Evolutionary conservation across 1,140 invertebrate genomes (phyloP).

Genomic region (Leptinotarsa undecemlineata): DNA sequence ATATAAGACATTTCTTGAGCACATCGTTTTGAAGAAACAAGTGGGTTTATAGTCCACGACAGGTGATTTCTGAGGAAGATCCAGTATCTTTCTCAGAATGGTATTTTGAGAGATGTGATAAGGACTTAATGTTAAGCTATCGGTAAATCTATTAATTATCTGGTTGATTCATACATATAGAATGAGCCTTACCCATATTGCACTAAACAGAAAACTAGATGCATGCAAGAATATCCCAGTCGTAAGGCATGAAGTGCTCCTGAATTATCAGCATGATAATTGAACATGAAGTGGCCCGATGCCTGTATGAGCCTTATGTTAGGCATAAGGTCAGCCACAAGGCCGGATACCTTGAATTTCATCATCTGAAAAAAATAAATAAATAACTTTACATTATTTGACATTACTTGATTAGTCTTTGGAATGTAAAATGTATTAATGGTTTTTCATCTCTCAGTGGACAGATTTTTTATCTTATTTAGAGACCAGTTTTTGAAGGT

Average conservation of each 20-base stretch:
- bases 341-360: slow-evolving; percentile 65
- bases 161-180: background rate
- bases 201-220: slow-evolving; percentile 66
- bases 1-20: no score
- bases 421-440: no score
- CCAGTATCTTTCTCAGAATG: no score
- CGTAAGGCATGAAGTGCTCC: slow-evolving; percentile 61
- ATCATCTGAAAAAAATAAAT: slow-evolving; percentile 57
- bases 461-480: no score
- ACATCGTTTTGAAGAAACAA: no score
- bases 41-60: no score
- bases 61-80: no score
- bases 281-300: slow-evolving; percentile 76
- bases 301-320: slow-evolving; percentile 78
- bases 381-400: background rate
- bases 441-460: no score
- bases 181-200: slow-evolving; percentile 61
- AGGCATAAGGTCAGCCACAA: slow-evolving; percentile 80
- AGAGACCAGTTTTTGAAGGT: no score
- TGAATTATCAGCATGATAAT: slow-evolving; percentile 67
- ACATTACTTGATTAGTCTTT: no score
- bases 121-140: no score
- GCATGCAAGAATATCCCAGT: slow-evolving; percentile 64
- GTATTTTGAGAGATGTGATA: no score
- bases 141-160: background rate